Conservation (phyloP, 2,113 vertebrate genomes). For the cat (Felis catus) region F.catus_Fca126_mat1.0 CM031419.1:38967001-38967500, state of each 20-base stretch:
- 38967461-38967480: background rate
- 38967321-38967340: background rate
- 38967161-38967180: background rate
- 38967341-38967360: conserved; percentile 17
- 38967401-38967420: background rate
- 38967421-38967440: background rate
- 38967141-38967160: background rate
- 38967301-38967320: background rate
- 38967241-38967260: conserved; percentile 7
- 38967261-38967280: background rate
- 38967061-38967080: conserved; percentile 32
- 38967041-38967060: background rate
- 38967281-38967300: background rate
- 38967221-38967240: background rate
- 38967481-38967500: background rate
- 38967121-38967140: background rate
- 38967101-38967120: background rate
- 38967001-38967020: background rate
- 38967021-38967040: background rate
- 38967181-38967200: background rate
- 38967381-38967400: background rate
- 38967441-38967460: background rate
- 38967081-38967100: background rate
- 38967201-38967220: background rate
- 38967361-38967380: background rate